Base-by-base conservation (phyloP, 2,797 vertebrate genomes). In the Basileuterus tristriatus region DNA sequence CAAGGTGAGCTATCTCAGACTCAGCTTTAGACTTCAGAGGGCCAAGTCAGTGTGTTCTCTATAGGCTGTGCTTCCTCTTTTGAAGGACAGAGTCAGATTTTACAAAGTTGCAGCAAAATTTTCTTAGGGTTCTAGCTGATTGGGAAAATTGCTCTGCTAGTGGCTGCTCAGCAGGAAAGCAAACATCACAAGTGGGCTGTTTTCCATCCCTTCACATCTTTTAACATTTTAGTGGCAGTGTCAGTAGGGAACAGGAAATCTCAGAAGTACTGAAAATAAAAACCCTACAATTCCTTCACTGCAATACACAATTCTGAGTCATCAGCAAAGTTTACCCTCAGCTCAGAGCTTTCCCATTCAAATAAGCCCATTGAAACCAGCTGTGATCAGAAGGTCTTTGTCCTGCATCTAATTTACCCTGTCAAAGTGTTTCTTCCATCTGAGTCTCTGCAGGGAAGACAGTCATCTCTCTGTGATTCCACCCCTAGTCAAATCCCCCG, bases 231-330 rank as follows among this genome's bases (percentile, higher is more conserved):
- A 63, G 59, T 53, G 30, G 49, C 2, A 7, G 55, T 55, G 13
- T 63, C 79, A 87, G 78, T 22, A 94, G 58, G 83, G 64, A 95
- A 75, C 15, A 83, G 71, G 43, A 89, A 87, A 77, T 62, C 71
- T 92, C 60, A 46, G 43, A 68, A 47, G 36, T 59, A 60, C 19
- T 65, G 67, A 83, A 87, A 94, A 89, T 36, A 81, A 83, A 67
- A 50, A 0, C 8, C 1, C 56, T 90, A 36, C 39, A 80, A 77
- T 12, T 75, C 60, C 75, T 67, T 74, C 84, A 59, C 20, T 44
- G 34, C 43, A 47, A 56, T 24, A 76, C 26, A 59, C 50, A 81
- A 19, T 46, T 55, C n/a, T 75, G 68, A 92, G 53, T 78, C 87
- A 91, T 47, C 62, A 95, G 71, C 9, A 2, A 59, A 72, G 41